Evolutionary conservation across 2,888 invertebrate genomes (phyloP), one percentile per base, ranked within the genome.

Genomic region (Pammene aurita): DNA sequence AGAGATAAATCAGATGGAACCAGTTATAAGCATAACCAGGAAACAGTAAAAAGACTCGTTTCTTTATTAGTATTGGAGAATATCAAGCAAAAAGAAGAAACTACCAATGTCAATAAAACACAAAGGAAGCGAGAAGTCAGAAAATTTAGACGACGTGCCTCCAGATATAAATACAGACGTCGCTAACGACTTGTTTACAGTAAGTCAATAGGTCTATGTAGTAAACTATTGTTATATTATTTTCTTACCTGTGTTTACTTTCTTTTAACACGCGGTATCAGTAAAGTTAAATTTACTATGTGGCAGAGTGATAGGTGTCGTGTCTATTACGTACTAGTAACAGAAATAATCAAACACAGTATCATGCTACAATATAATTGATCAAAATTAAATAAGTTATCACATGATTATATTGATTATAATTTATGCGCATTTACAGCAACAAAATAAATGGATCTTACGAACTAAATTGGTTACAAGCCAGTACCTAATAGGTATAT

Each of bases 1-100:
- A 66, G 61, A 26, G 38, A 38, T 13, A 41, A 50, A n/a, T 18
- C 26, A 52, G 62, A 52, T 18, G 41, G 35, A 26, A 7, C 66
- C 5, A 73, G 74, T 58, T 11, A 73, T 4, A 75, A 78, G 55
- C 66, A 71, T 4, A 87, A 86, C 61, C 74, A 89, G 35, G 54
- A 77, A 10, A 79, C 73, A 35, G 90, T 87, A 0, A 84, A 85
- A 67, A 84, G 78, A 72, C 77, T 89, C 6, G 90, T 86, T 7
- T 72, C 75, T 1, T 18, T 82, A 41, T 71, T 90, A 26, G 72
- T 86, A 5, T 72, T 67, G 34, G 81, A 80, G 72, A 67, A 71
- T 9, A 44, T 2, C 13, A 52, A 18, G 11, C n/a, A 18, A 4
- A 52, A 48, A 5, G 50, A 46, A 46, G 67, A 57, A 0, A 6